Evolutionary conservation across 2,888 invertebrate species (phyloP), one percentile per base, ranked within the genome.

Genomic region (Cataglyphis cursor): DNA sequence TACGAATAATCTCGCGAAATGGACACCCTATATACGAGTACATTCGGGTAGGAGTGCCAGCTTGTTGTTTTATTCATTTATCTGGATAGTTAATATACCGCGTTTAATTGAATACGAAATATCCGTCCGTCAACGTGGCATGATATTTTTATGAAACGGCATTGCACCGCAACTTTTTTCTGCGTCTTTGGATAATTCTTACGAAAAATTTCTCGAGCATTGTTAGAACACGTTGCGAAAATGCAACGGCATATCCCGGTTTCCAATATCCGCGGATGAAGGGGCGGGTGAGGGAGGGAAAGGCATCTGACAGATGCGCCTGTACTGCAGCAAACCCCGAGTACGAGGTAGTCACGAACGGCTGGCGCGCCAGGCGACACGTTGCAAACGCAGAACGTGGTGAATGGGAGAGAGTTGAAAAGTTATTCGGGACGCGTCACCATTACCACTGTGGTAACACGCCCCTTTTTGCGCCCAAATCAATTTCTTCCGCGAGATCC

Each of bases 341-440:
- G 76, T 90, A 86, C 88, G 85, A 83, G 84, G 85, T 74, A 81
- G 81, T 86, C 87, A 87, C 87, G 89, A 87, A 88, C 85, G 83
- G 72, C 81, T 59, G 83, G 48, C 35, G 65, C 81, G 38, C 81
- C 72, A 70, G 70, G 81, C 81, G 82, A 64, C 72, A 83, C 81
- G 66, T 81, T 81, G 82, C 82, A 64, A 68, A 59, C 59, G 57
- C 59, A 61, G 68, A 62, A 68, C 66, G 82, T 59, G 68, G 44
- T 62, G 66, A 68, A 80, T 70, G 41, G 70, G 70, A 51, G 70
- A 65, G 81, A 70, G 64, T 72, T 81, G 72, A 54, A 83, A 83
- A 83, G 62, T 81, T 83, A 83, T 81, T 83, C 72, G 70, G 44
- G 48, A 44, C 83, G 81, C 70, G 82, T 83, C 68, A 62, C 64